Conservation (phyloP, 2,888 invertebrate species). For the Atrina japonica region DNA sequence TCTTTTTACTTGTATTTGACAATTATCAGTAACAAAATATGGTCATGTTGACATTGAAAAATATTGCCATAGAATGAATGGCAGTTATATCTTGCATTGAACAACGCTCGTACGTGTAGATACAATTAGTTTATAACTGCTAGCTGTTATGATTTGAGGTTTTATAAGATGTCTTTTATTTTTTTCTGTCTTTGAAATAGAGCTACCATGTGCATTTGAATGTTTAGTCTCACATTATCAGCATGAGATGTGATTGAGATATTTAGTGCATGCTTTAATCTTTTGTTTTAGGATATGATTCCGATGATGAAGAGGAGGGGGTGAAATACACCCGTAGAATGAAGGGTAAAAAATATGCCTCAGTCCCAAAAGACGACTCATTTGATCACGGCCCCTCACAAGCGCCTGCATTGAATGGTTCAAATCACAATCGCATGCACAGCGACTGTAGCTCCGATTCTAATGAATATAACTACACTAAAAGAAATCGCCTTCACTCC, state of each 20-base stretch:
- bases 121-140: too few relatives aligned
- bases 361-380: constrained; percentile 73
- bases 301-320: constrained; percentile 75
- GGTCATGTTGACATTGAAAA: background rate
- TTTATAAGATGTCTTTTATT: background rate
- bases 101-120: too few relatives aligned
- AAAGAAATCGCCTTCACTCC: constrained; percentile 60
- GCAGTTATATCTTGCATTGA: too few relatives aligned
- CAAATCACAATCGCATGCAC: constrained; percentile 29
- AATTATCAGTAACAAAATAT: background rate
- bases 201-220: constrained; percentile 19
- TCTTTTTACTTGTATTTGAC: too few relatives aligned
- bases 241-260: constrained; percentile 25
- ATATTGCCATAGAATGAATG: too few relatives aligned
- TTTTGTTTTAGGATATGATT: constrained; percentile 77
- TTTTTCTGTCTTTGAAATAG: background rate
- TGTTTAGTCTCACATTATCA: constrained; percentile 12
- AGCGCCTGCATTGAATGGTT: constrained; percentile 31
- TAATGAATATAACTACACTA: constrained; percentile 50
- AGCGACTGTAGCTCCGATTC: constrained; percentile 38
- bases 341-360: constrained; percentile 76
- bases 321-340: constrained; percentile 69
- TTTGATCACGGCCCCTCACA: constrained; percentile 54
- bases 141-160: background rate
- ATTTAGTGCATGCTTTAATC: constrained; percentile 37